Base-by-base conservation (phyloP, 2,888 invertebrate species). In the Troides aeacus region DNA sequence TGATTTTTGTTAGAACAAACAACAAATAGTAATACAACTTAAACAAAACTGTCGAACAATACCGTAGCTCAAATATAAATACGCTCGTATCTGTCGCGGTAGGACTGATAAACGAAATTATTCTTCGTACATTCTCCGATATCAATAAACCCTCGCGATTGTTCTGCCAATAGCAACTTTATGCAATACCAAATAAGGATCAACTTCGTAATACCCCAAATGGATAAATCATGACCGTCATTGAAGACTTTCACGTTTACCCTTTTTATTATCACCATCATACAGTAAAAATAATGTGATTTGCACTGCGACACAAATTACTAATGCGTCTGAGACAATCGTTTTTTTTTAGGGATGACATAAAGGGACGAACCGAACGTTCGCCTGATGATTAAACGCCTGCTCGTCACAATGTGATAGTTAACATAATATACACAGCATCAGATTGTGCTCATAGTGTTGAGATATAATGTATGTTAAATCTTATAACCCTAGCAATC, bases 41-140 rank as follows among this genome's bases (percentile, higher is more conserved):
- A 42, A 50, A 18, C 46, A 58, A n/a, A 64, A 64, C 39, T 64
- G 42, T 36, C 21, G 39, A 18, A 23, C 21, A 62, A 57, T 39
- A 56, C 57, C 24, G 62, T n/a, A 62, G 62, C 57, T 36, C 39
- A 67, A 67, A 57, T 57, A 62, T 67, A 57, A 67, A 67, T 62
- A 57, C 56, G 53, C 7, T 53, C 57, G 46, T 62, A 46, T 67
- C 56, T 62, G 62, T 62, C 67, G 50, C 60, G 5, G 36, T 36
- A 17, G 18, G 39, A 60, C 36, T 60, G 60, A 60, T 60, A 60
- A 60, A 60, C n/a, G 60, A 18, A 36, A 60, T 24, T 21, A 58
- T 56, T 46, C 60, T 64, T 42, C 64, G 60, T 50, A 60, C 39
- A 53, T 64, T 42, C 46, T 56, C n/a, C 64, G 59, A 17, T 63